These are phyloP conservation scores for Orchestes rusci DNA, from an alignment of 2,888 invertebrate species.

Conservation along the genomic window DNA sequence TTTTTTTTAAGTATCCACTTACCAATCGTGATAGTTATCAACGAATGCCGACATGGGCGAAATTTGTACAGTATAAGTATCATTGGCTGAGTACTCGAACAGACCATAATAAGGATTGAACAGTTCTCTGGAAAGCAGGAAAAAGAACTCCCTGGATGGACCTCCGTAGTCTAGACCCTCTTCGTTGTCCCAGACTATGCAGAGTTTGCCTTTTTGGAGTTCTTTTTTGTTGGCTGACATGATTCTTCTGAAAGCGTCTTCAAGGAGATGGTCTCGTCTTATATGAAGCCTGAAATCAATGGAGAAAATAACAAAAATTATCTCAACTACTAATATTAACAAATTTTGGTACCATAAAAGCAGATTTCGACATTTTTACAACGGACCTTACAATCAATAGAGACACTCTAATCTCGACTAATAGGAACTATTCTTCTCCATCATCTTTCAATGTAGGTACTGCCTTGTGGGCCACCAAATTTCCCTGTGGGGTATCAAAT, in stretches of 20 bases:
- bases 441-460: too few species aligned
- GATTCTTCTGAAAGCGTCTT: conserved; percentile 93
- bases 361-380: too few species aligned
- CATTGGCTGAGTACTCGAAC: conserved; percentile 97
- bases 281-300: conserved; percentile 69
- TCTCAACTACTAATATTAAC: too few species aligned
- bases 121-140: conserved; percentile 89
- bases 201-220: conserved; percentile 88
- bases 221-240: conserved; percentile 96
- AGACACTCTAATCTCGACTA: too few species aligned
- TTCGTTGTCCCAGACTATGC: conserved; percentile 91
- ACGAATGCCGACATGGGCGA: conserved; percentile 96
- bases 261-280: conserved; percentile 84
- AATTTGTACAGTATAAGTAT: conserved; percentile 93
- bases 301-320: background rate
- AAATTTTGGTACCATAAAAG: too few species aligned
- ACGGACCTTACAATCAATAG: too few species aligned
- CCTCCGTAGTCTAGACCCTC: conserved; percentile 98
- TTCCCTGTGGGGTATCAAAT: too few species aligned
- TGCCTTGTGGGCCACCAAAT: too few species aligned
- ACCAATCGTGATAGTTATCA: conserved; percentile 95
- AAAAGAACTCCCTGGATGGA: conserved; percentile 96
- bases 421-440: too few species aligned
- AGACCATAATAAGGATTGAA: conserved; percentile 98
- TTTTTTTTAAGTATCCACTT: too few species aligned